Base-by-base conservation (phyloP, 2,113 vertebrate genomes). In the Gasterosteus nipponicus region DNA sequence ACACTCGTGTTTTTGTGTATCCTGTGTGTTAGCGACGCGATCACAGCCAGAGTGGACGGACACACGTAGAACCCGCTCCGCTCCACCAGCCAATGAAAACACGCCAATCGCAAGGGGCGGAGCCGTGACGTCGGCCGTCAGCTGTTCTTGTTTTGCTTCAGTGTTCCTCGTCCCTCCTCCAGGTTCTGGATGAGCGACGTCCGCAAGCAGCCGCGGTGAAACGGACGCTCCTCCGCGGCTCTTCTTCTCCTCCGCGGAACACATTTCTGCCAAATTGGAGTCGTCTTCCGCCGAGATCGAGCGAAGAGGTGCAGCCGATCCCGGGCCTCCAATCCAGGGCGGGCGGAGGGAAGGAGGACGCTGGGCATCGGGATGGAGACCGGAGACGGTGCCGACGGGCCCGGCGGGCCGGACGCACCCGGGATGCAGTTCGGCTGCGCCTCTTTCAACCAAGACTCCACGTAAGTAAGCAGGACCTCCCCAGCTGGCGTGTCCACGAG, bases 361-460 rank as follows among this genome's bases (percentile, higher is more conserved):
- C 86, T 89, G 92, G 91, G 88, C 70, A 62, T 87, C 90, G 87
- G 91, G 83, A 95, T 95, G 95, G 95, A 95, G 90, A 83, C 46
- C 47, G 86, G 31, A 69, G 93, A 92, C 67, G 89, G 75, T 70
- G 86, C 82, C 66, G 57, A 87, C 19, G 91, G 90, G 74, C 81
- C 88, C 2, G 78, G 58, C 18, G 88, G 80, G 69, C 70, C 83
- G 84, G 71, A 88, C 60, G 92, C 88, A 81, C 78, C 84, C 7
- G 84, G 74, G 54, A 4, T 33, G 53, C 76, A 65, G 31, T 92
- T 94, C 61, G 93, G 92, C 88, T 96, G 96, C 87, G 95, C 95
- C 80, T 96, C 96, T 38, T 98, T 97, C 92, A 98, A 97, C 90
- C 96, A 97, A 74, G 96, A 97, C 92, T 96, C 95, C 94, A 98